Evolutionary conservation across 2,113 vertebrate genomes (phyloP), one percentile per base, ranked within the genome.

Genomic region (Aramus guarauna): DNA sequence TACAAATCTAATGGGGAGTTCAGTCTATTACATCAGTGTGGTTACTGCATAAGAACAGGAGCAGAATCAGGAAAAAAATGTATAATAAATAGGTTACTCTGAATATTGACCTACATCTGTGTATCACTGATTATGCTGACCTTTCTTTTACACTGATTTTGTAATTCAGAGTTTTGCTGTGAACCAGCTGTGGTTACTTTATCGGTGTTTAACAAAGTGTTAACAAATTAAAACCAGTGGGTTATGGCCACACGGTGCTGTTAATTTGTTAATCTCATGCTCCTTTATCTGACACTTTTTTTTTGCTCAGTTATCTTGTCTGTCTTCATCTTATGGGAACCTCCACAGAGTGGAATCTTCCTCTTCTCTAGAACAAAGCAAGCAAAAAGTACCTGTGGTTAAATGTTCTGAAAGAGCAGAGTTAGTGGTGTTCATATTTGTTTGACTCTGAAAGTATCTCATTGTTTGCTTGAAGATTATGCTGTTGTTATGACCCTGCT

Each of bases 361-460:
- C 9, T 87, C 50, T 91, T 50, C n/a, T 47, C 21, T 58, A 66
- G 82, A 94, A 90, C 75, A 96, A 97, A 96, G 84, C 68, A 37
- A 39, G 72, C 45, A 85, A 34, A 93, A 85, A 77, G 85, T 26
- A 77, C n/a, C 50, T 93, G 95, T 91, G 85, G 78, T 83, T 92
- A 90, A 95, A 55, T 64, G 69, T 68, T 87, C 77, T 93, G 52
- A 66, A 36, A 45, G 68, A 94, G 60, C 76, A 71, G 72, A 63
- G 75, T 48, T 59, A 27, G 52, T 75, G 83, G 86, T 89, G 85
- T 52, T 92, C 63, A 8, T 53, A 63, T 71, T 76, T 78, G 48
- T 66, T 84, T 23, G 58, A 60, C 67, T 91, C 68, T 83, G 55
- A 71, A 86, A 72, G 55, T 82, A 59, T 75, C 82, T 93, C 55